Evolutionary conservation across 1,140 invertebrate genomes (phyloP).

Genomic region (Trialeurodes vaporariorum): DNA sequence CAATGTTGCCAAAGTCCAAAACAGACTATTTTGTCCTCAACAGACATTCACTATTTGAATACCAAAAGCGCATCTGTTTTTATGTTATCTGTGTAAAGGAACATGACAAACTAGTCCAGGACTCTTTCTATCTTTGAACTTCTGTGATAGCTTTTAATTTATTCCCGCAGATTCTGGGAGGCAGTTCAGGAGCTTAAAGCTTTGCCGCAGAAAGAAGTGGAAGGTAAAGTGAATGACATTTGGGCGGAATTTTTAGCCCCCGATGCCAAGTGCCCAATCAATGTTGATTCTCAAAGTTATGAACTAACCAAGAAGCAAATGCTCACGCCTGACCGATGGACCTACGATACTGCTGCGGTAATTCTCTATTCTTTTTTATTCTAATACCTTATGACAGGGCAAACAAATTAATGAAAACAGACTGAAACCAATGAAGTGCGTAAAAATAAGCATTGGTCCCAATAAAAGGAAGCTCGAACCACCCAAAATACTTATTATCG

Average conservation of each 20-base stretch:
- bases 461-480: neutral
- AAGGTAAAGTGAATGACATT: slow-evolving; percentile 76
- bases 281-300: slow-evolving; percentile 85
- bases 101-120: no score
- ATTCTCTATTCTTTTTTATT: slow-evolving; percentile 26
- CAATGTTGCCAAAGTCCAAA: no score
- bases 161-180: slow-evolving; percentile 76
- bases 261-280: slow-evolving; percentile 91
- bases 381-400: no score
- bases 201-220: slow-evolving; percentile 71
- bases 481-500: neutral
- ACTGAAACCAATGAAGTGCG: neutral
- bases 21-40: no score
- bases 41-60: no score
- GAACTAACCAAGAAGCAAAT: slow-evolving; percentile 68
- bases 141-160: no score
- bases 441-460: neutral
- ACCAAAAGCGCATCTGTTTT: no score
- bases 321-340: slow-evolving; percentile 74
- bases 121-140: no score
- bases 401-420: no score
- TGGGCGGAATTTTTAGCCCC: slow-evolving; percentile 90
- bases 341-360: slow-evolving; percentile 94
- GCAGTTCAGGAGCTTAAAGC: slow-evolving; percentile 87
- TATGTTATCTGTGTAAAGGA: no score